Base-by-base conservation (phyloP, 2,888 invertebrate genomes). In the Caenorhabditis becei region DNA sequence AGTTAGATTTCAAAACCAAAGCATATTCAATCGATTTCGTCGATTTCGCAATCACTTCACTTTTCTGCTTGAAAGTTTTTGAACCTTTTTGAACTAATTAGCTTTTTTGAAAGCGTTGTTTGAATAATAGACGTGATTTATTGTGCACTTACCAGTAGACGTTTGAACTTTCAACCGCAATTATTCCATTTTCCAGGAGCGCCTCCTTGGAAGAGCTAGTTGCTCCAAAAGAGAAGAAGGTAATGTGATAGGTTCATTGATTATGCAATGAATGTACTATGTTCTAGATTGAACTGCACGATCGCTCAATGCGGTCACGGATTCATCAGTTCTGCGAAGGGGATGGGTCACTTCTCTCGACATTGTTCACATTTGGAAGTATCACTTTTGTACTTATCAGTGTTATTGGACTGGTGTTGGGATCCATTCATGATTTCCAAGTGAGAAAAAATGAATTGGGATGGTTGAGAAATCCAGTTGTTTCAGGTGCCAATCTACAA, bases 371-470 rank as follows among this genome's bases (percentile, higher is more conserved):
- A 2, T 85, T 87, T 56, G 82, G 86, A 54, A 86, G 86, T 61
- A 90, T 89, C 58, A 85, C 86, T 32, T 89, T 89, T 82, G 89
- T 89, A 0, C 78, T 89, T 3, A 84, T 89, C 61, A 89, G 89
- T 18, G 89, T 89, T 11, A 83, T 88, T 32, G 89, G 89, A 26
- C 81, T 89, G 24, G 86, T 89, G 3, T 69, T 89, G n/a, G 89
- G 89, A 14, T 88, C 88, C 1, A 88, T 89, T 59, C 87, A 88
- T 41, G 89, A 89, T 2, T 79, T 89, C 41, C 89, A 89, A 78
- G 86, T 88, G 8, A 62, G n/a, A 18, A 10, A 20, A 32, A n/a
- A 14, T 26, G 41, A 28, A 47, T 28, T 24, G 32, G 41, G 14
- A 5, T 41, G 41, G 41, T 11, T 14, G 14, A 14, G 8, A 14